Conservation (phyloP, 2,797 vertebrate genomes). For the Huso huso region DNA sequence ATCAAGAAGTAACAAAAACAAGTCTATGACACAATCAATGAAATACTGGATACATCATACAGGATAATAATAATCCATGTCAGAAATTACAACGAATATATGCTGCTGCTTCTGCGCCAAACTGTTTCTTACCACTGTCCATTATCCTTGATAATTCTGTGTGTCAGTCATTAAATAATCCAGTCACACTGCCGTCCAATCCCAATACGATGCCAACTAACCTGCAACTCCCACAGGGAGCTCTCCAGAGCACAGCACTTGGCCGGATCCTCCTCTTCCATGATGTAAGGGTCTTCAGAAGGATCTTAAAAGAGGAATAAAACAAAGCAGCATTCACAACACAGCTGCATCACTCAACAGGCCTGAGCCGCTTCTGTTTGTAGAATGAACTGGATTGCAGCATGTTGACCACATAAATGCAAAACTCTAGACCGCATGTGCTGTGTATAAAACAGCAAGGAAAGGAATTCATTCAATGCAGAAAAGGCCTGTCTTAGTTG, state of each 20-base stretch:
- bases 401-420: background rate
- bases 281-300: conserved; percentile 73
- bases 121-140: background rate
- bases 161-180: background rate
- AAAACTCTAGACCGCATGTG: background rate
- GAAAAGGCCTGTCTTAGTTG: background rate
- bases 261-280: conserved; percentile 71
- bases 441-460: too few species aligned
- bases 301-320: conserved; percentile 32
- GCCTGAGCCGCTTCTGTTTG: background rate
- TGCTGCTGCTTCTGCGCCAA: background rate
- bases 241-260: conserved; percentile 79
- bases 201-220: conserved; percentile 29
- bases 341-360: background rate
- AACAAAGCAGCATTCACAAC: conserved; percentile 5
- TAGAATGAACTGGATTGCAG: background rate
- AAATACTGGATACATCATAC: background rate
- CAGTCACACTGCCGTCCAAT: background rate
- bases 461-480: background rate
- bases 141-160: background rate
- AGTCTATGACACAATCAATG: background rate
- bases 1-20: background rate
- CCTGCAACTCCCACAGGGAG: conserved; percentile 91
- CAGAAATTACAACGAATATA: background rate
- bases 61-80: background rate